A percentile compares a stretch with the other conserved stretches of the same genome.
Evolutionary conservation across 2,888 invertebrate species (phyloP).

Genomic region (Noctua janthe): DNA sequence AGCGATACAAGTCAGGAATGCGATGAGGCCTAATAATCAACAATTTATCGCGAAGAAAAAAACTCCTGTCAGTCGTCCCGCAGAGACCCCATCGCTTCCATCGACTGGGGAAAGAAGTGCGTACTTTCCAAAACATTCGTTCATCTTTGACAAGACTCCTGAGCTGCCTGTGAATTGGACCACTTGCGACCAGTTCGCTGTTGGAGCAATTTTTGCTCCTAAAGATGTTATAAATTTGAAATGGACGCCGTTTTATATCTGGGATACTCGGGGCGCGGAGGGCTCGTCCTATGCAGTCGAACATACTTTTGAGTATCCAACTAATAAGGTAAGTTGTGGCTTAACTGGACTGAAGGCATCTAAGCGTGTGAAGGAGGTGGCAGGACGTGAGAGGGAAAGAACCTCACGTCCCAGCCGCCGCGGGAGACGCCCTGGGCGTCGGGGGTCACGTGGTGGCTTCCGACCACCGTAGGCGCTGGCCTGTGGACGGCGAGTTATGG

Average conservation of each 20-base stretch:
- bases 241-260: slow-evolving; percentile 83
- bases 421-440: no score
- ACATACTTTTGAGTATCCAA: slow-evolving; percentile 77
- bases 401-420: no score
- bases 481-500: no score
- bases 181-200: slow-evolving; percentile 79
- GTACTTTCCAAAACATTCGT: slow-evolving; percentile 5
- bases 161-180: slow-evolving; percentile 71
- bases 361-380: no score
- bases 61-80: rapidly evolving
- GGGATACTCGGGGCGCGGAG: slow-evolving; percentile 67
- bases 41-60: slow-evolving; percentile 1
- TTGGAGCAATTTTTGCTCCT: slow-evolving; percentile 74
- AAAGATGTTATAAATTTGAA: slow-evolving; percentile 76
- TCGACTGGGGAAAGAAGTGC: background rate
- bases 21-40: slow-evolving; percentile 11
- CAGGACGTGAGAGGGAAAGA: no score
- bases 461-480: no score
- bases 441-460: no score
- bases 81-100: background rate
- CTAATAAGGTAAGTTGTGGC: slow-evolving; percentile 73
- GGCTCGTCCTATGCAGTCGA: slow-evolving; percentile 48
- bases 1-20: slow-evolving; percentile 65
- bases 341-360: background rate
- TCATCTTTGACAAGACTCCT: background rate